Conservation (phyloP, 92 coral and sea anemone species). For the Montipora capitata region DNA sequence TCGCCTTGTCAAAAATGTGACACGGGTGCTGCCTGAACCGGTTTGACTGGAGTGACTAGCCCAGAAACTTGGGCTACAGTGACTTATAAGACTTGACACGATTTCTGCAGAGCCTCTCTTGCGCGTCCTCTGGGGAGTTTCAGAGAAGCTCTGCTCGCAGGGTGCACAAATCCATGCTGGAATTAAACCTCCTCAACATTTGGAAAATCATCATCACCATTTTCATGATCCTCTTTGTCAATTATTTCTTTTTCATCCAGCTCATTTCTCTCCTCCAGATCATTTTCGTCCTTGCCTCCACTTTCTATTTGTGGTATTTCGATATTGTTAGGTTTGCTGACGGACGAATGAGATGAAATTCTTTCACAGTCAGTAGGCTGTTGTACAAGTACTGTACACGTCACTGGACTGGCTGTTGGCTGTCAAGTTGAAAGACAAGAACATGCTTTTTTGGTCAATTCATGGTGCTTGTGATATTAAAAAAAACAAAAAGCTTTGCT, state of each 20-base stretch:
- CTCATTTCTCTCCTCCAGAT: slow-evolving; percentile 19
- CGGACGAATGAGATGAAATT: slow-evolving; percentile 17
- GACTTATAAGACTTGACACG: no score
- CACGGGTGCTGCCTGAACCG: no score
- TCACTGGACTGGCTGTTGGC: slow-evolving; percentile 27
- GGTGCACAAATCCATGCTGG: background rate
- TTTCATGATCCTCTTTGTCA: slow-evolving; percentile 31
- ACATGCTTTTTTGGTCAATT: no score
- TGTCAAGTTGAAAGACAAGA: background rate
- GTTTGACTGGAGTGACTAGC: no score
- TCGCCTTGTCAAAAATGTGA: no score
- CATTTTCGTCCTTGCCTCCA: slow-evolving; percentile 10
- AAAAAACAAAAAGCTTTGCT: no score
- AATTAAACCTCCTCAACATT: slow-evolving; percentile 30
- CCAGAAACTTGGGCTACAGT: no score
- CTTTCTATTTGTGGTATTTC: slow-evolving; percentile 13
- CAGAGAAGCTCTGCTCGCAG: no score
- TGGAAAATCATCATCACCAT: slow-evolving; percentile 37
- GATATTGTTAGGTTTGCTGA: slow-evolving; percentile 8
- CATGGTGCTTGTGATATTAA: no score
- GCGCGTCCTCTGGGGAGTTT: no score
- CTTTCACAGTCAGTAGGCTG: slow-evolving; percentile 2
- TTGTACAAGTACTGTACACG: slow-evolving; percentile 3
- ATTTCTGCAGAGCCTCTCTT: no score
- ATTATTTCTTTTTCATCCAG: slow-evolving; percentile 16